Evolutionary conservation across 1,140 invertebrate species (phyloP).

Genomic region (Pristionchus pacificus): DNA sequence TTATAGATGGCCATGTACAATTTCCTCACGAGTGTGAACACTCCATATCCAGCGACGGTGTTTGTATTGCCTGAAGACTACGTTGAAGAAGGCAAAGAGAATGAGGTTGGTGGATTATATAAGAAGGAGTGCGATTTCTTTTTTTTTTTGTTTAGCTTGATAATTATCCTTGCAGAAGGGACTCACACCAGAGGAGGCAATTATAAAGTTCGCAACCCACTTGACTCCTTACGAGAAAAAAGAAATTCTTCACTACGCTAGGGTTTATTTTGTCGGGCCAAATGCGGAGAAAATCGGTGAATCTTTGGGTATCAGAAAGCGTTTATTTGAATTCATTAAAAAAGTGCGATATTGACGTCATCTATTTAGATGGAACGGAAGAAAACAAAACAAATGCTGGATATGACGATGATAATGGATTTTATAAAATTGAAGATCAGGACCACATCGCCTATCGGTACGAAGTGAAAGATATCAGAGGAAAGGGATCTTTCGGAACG

Average conservation of each 20-base stretch:
- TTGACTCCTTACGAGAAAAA: constrained; percentile 51
- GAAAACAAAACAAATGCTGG: constrained; percentile 77
- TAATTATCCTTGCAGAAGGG: constrained; percentile 45
- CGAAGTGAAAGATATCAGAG: constrained; percentile 92
- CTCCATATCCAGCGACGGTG: too few relatives aligned
- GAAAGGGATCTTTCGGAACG: constrained; percentile 97
- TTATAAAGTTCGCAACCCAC: constrained; percentile 51
- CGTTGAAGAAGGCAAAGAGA: too few relatives aligned
- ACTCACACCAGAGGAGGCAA: constrained; percentile 51
- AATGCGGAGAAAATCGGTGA: constrained; percentile 54
- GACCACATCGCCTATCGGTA: constrained; percentile 96
- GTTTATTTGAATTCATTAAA: neutral
- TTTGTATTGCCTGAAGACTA: too few relatives aligned
- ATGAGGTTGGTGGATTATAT: too few relatives aligned
- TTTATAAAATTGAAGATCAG: constrained; percentile 91
- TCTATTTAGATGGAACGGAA: neutral
- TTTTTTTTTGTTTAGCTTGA: too few relatives aligned
- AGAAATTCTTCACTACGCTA: constrained; percentile 55
- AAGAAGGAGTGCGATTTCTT: too few relatives aligned
- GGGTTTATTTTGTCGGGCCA: constrained; percentile 56
- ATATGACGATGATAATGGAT: constrained; percentile 81
- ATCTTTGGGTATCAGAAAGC: constrained; percentile 20
- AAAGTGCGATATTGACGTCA: neutral
- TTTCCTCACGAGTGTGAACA: too few relatives aligned
- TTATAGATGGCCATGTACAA: too few relatives aligned